Base-by-base conservation (phyloP, 2,888 invertebrate genomes). In the Plebejus argus region DNA sequence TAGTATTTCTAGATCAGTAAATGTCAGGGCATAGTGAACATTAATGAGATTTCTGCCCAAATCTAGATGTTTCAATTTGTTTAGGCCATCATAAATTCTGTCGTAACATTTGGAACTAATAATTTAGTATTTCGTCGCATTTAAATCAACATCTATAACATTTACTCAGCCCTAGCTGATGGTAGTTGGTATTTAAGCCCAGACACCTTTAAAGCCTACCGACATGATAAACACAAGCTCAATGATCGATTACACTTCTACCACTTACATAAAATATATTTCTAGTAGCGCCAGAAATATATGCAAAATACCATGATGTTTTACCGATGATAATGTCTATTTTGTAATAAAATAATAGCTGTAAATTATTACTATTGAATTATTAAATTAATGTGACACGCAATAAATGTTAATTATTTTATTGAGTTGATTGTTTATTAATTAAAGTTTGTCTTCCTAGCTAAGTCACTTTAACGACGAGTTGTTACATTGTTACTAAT, bases 321-420 rank as follows among this genome's bases (percentile, higher is more conserved):
- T 61, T 61, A 61, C 61, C 61, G 20, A 61, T 7, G 58, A 58
- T 66, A 28, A 33, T 66, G 66, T 66, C 15, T 66, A 66, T 66
- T 66, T 33, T 66, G 66, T 15, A 66, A 66, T 66, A 66, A 15
- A 66, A 66, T 23, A 23, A 23, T 66, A 28, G 61, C 12, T 23
- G 23, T 66, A 66, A 66, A 18, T 66, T 66, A 66, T 33, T 66
- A 28, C 0, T 66, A 66, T 66, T 66, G 28, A 28, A 28, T 66
- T 28, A 66, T 66, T 28, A 28, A 33, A 15, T 33, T 66, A 33
- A 15, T 28, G 66, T 33, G 28, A 66, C 66, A 66, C 28, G 66
- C 66, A 33, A 66, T 66, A 15, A 66, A 66, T 66, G 66, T 15
- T 28, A 18, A 66, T 66, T 66, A 5, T 66, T 66, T 28, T 33